Percentiles rank a stretch among this genome's conserved stretches.
Evolutionary conservation across 2,113 vertebrate genomes (phyloP).

Genomic region (Oncorhynchus tshawytscha): DNA sequence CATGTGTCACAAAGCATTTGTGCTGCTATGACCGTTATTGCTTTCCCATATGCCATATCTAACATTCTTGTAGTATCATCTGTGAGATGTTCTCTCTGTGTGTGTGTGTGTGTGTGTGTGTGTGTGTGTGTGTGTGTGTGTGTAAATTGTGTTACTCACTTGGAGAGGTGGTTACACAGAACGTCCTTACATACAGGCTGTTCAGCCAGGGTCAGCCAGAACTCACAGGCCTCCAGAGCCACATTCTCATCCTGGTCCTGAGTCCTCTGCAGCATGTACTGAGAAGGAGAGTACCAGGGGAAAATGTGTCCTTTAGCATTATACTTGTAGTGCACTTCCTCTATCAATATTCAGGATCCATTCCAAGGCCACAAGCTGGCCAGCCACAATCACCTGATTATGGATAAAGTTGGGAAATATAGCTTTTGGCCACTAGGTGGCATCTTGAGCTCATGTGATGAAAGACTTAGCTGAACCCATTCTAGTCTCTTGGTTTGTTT

Average conservation of each 20-base stretch:
- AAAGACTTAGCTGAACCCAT: background rate
- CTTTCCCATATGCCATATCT: too few relatives aligned
- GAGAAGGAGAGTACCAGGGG: background rate
- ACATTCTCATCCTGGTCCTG: constrained; percentile 98
- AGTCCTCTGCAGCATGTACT: constrained; percentile 97
- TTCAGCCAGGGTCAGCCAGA: constrained; percentile 95
- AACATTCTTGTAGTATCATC: too few relatives aligned
- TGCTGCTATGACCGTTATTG: too few relatives aligned
- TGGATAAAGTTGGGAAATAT: background rate
- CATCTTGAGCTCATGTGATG: background rate
- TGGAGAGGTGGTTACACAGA: constrained; percentile 88
- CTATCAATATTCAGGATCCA: background rate
- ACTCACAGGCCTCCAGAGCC: constrained; percentile 96
- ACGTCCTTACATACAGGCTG: constrained; percentile 97
- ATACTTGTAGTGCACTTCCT: background rate
- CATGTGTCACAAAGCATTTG: background rate
- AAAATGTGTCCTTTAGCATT: background rate
- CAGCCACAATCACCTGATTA: background rate
- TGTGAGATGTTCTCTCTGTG: too few relatives aligned
- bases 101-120: too few relatives aligned
- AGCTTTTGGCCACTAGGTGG: background rate
- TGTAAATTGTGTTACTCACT: constrained; percentile 70
- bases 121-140: too few relatives aligned
- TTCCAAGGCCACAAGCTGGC: background rate
- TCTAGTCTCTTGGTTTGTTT: background rate